Conservation (phyloP, 1,140 invertebrate genomes). For the Diploscapter pachys region DNA sequence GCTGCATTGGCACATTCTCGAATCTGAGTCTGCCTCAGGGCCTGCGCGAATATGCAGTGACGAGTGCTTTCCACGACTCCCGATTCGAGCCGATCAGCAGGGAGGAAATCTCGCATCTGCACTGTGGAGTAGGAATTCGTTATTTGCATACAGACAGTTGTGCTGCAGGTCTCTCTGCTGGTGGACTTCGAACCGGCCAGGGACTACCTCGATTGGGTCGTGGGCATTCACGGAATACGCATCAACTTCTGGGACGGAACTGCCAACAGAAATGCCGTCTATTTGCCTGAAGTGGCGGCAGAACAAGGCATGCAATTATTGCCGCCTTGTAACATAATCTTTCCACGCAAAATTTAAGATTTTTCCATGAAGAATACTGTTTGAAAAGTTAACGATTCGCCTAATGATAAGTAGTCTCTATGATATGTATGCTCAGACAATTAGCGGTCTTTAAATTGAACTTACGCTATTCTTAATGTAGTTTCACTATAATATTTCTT, state of each 20-base stretch:
- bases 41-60: slow-evolving; percentile 64
- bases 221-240: slow-evolving; percentile 92
- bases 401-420: no score
- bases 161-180: slow-evolving; percentile 67
- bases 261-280: slow-evolving; percentile 89
- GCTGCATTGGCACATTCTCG: slow-evolving; percentile 64
- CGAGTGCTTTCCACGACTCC: slow-evolving; percentile 92
- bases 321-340: background rate
- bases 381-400: no score
- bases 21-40: slow-evolving; percentile 59
- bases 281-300: slow-evolving; percentile 90
- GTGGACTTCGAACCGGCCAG: slow-evolving; percentile 88
- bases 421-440: no score
- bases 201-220: slow-evolving; percentile 93
- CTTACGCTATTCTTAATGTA: no score
- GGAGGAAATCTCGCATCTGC: slow-evolving; percentile 85
- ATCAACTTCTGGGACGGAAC: slow-evolving; percentile 84
- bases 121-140: slow-evolving; percentile 79
- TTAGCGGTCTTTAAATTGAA: no score
- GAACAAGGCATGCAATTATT: slow-evolving; percentile 77
- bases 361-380: no score
- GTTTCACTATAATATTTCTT: no score
- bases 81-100: slow-evolving; percentile 89
- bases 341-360: no score
- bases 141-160: background rate